Evolutionary conservation across 35 echinoderm and acorn worm genomes (phyloP), one percentile per base, ranked within the genome.

Genomic region (Lytechinus pictus): DNA sequence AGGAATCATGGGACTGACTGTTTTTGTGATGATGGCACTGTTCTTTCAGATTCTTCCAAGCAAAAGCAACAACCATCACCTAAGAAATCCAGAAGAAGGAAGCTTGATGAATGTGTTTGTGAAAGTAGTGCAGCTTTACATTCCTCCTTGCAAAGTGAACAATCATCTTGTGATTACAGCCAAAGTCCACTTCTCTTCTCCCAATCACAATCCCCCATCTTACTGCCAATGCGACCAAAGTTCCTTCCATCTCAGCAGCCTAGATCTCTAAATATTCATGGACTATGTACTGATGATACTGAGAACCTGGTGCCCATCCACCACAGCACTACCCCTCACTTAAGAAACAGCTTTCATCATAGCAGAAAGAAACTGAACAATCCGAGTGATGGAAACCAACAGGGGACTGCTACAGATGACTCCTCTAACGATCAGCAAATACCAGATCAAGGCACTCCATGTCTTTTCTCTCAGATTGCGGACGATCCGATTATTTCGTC

Each of bases 121-220:
- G 86, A 88, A 8, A 27, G 27, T 19, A 52, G 44, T 28, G 86
- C 10, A 5, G 3, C 27, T 88, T 28, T 5, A 27, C 3, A 28
- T 14, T 21, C 28, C 88, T 90, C 88, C 11, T 90, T 44, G 28
- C 28, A 44, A 90, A 90, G 52, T 90, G 88, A 52, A 14, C 27
- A 29, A 54, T 51, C 9, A 2, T 90, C 88, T 51, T 29, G 16
- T 90, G 88, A 90, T 33, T 90, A 21, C 88, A 90, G 88, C 88
- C 88, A 90, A 90, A 90, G 88, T 27, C 88, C 88, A 28, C 29
- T 90, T 12, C 88, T 90, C 10, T 90, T 90, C 11, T 90, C 88
- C 52, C 88, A 90, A 21, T 52, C 88, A 52, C 88, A 90, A 54
- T 90, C 88, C 52, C 52, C 88, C 9, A 90, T 54, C 10, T 52